Conservation (phyloP, 1,140 invertebrate species). For the Apis dorsata region DNA sequence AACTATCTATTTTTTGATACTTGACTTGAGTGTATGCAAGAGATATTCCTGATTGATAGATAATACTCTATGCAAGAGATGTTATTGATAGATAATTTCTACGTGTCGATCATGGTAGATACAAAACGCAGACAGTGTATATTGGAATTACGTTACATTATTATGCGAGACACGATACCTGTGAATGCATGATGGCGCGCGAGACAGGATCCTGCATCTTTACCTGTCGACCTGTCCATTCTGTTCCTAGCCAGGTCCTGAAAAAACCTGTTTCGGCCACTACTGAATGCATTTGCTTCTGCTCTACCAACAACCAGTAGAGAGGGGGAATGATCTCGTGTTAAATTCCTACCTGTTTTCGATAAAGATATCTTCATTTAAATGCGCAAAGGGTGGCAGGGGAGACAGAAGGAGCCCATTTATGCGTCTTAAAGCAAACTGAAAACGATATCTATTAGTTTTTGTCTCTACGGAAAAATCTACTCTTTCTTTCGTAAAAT, state of each 20-base stretch:
- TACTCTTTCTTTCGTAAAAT: neutral
- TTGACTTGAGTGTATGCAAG: too few species aligned
- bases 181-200: slow-evolving; percentile 37
- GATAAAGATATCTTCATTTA: slow-evolving; percentile 13
- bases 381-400: neutral
- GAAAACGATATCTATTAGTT: neutral
- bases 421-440: neutral
- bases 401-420: neutral
- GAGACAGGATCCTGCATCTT: slow-evolving; percentile 32
- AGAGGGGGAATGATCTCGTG: neutral
- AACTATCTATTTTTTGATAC: neutral
- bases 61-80: neutral
- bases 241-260: slow-evolving; percentile 27
- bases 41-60: too few species aligned
- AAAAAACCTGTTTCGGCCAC: slow-evolving; percentile 45
- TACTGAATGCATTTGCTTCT: slow-evolving; percentile 26
- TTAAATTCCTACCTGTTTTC: neutral
- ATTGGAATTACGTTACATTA: slow-evolving; percentile 45
- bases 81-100: slow-evolving; percentile 33
- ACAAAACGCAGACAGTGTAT: slow-evolving; percentile 5
- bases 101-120: neutral
- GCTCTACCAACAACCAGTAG: neutral
- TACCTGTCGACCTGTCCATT: slow-evolving; percentile 33
- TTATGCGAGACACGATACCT: slow-evolving; percentile 47
- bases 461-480: neutral